phyloP scores from a whole-genome alignment of 2,888 invertebrate species.

The Orthonychiurus folsomi region DNA sequence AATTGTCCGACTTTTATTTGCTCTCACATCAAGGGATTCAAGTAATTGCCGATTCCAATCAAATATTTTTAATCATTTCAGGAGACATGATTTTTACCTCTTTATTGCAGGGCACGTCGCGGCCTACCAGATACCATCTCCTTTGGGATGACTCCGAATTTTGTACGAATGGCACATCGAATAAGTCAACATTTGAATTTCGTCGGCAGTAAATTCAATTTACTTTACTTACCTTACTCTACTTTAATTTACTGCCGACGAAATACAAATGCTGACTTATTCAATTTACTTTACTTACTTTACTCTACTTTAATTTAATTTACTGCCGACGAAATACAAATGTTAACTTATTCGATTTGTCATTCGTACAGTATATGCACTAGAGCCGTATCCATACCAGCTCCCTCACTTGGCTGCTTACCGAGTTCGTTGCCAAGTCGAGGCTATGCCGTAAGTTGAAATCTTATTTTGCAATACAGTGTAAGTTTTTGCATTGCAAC shows the following conservation, averaged over 20 bases:
- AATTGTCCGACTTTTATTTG: constrained; percentile 50
- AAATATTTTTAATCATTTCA: too few relatives aligned
- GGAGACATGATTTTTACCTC: too few relatives aligned
- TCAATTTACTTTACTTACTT: too few relatives aligned
- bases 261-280: constrained; percentile 69
- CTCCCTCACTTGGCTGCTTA: constrained; percentile 29
- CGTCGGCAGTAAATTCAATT: too few relatives aligned
- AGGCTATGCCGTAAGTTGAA: constrained; percentile 1
- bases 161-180: constrained; percentile 73
- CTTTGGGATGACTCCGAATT: constrained; percentile 69
- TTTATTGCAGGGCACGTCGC: constrained; percentile 41
- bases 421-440: not conserved
- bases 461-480: not conserved
- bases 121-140: constrained; percentile 57
- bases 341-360: constrained; percentile 70
- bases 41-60: too few relatives aligned
- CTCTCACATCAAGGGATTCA: constrained; percentile 49
- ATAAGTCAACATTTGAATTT: constrained; percentile 68
- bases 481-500: too few relatives aligned
- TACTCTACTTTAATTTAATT: too few relatives aligned
- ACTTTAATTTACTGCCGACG: too few relatives aligned
- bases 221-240: too few relatives aligned
- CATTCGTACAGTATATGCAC: constrained; percentile 77
- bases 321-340: constrained; percentile 66
- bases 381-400: constrained; percentile 46